Conservation (phyloP, 2,113 vertebrate genomes). For the Albula goreensis region DNA sequence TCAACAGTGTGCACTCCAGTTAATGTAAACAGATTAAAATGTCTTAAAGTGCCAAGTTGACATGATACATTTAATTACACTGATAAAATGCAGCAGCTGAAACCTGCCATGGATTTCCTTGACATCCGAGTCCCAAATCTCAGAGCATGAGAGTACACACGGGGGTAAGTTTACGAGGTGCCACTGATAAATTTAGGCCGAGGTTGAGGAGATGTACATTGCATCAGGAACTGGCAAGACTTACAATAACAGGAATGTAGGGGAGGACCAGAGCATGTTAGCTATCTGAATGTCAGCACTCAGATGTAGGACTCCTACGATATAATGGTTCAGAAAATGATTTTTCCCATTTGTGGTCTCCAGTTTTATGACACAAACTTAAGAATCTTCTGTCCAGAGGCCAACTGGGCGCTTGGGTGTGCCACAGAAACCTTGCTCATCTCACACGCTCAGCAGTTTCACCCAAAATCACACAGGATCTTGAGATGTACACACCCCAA, state of each 20-base stretch:
- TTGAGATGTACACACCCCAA: neutral
- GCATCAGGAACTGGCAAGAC: conserved; percentile 2
- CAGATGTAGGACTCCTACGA: neutral
- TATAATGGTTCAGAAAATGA: neutral
- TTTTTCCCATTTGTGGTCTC: neutral
- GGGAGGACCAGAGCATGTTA: neutral
- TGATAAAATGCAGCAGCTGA: neutral
- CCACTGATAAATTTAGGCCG: neutral
- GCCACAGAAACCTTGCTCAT: neutral
- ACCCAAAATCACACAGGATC: neutral
- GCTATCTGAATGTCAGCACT: neutral
- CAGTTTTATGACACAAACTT: conserved; percentile 11
- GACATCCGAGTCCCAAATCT: neutral
- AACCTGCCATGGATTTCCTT: neutral
- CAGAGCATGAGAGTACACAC: neutral
- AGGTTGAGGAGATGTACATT: neutral
- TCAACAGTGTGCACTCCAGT: neutral
- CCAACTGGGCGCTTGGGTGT: neutral
- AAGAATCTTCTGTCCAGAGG: neutral
- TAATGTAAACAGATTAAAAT: neutral
- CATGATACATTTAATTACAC: neutral
- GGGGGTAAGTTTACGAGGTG: neutral
- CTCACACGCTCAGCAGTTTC: conserved; percentile 10
- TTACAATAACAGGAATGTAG: conserved; percentile 6
- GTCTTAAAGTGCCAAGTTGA: neutral